Evolutionary conservation across 2,113 vertebrate genomes (phyloP).

Genomic region (Microtus ochrogaster): DNA sequence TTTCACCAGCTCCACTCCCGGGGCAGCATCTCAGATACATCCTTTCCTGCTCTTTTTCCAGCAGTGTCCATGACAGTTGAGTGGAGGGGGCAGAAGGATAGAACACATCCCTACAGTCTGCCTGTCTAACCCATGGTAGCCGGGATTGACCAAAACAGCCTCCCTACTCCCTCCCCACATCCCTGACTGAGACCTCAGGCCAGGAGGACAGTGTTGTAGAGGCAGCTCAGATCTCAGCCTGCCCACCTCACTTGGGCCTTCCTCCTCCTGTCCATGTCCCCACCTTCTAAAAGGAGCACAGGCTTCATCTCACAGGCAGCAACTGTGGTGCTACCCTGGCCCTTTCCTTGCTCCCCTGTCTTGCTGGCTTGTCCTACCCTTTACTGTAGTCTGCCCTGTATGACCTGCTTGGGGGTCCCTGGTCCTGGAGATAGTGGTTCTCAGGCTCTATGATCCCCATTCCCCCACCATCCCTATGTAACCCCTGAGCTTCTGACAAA

Average conservation of each 20-base stretch:
- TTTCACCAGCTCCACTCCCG: neutral
- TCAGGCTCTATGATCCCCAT: neutral
- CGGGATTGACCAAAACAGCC: neutral
- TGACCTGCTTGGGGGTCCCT: neutral
- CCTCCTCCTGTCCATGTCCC: neutral
- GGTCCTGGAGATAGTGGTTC: neutral
- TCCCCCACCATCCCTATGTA: neutral
- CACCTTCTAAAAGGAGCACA: neutral
- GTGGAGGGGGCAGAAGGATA: neutral
- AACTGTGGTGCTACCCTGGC: neutral
- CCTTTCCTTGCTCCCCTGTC: neutral
- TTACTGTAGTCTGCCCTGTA: neutral
- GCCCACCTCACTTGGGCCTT: neutral
- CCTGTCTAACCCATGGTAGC: neutral
- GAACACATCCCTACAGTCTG: neutral
- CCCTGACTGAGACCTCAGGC: neutral
- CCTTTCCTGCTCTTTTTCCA: neutral
- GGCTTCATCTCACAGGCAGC: neutral
- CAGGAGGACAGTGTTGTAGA: neutral
- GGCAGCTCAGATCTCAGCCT: neutral
- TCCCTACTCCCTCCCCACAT: neutral
- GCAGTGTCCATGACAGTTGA: neutral
- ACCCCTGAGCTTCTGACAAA: neutral
- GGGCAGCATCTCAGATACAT: neutral
- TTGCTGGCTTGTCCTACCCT: neutral